These are phyloP conservation scores for Epizoanthus stellaris DNA, from an alignment of 92 coral and sea anemone genomes.

Conservation along the genomic window DNA sequence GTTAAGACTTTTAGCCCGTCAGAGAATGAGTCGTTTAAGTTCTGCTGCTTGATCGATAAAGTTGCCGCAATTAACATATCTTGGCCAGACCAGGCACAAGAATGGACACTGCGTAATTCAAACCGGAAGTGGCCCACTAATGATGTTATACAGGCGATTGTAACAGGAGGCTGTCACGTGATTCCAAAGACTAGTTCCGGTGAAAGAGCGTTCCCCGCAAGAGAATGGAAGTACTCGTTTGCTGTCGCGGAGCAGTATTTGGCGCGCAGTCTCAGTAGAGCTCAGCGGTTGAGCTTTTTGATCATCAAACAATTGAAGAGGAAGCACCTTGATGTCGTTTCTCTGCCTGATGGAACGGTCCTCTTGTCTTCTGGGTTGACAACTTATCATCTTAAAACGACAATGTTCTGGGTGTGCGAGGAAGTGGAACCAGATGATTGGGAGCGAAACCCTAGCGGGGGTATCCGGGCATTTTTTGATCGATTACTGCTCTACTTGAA, in stretches of 20 bases:
- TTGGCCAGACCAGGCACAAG: constrained; percentile 44
- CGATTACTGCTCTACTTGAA: constrained; percentile 36
- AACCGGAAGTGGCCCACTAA: constrained; percentile 52
- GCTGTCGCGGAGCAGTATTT: constrained; percentile 56
- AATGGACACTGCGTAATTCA: constrained; percentile 39
- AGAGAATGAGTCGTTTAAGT: constrained; percentile 32
- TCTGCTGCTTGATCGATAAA: constrained; percentile 58
- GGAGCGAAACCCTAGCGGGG: constrained; percentile 47
- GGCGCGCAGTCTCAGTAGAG: constrained; percentile 50
- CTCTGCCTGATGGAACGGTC: constrained; percentile 35
- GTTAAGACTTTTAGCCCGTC: not conserved
- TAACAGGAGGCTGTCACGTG: constrained; percentile 53
- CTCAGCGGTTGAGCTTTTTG: constrained; percentile 51
- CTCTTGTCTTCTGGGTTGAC: constrained; percentile 47
- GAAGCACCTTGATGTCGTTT: constrained; percentile 48
- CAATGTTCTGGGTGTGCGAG: constrained; percentile 59
- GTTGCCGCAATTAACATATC: constrained; percentile 58
- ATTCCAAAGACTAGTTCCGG: constrained; percentile 55
- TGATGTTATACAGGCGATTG: constrained; percentile 43
- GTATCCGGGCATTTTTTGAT: constrained; percentile 30
- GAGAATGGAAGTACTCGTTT: constrained; percentile 60
- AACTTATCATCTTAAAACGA: constrained; percentile 57
- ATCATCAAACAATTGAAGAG: constrained; percentile 56
- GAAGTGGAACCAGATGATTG: constrained; percentile 33
- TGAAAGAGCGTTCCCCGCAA: constrained; percentile 39